Conservation (phyloP, 2,113 vertebrate genomes). For the Ardeotis arabs region DNA sequence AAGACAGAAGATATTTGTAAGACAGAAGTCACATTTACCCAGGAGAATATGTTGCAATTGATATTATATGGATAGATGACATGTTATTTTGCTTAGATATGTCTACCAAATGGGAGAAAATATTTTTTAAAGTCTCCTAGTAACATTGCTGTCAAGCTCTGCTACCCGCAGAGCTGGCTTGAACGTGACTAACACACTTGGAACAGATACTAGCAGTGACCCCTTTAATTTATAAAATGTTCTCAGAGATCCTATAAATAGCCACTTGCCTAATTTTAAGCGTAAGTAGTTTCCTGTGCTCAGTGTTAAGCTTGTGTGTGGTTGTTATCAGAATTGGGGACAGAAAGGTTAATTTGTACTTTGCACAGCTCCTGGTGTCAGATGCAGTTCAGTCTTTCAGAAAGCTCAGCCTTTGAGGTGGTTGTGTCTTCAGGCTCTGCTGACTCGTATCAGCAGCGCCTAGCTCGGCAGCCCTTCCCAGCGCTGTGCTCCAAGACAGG, state of each 20-base stretch:
- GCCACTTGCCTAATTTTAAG: constrained; percentile 19
- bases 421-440: not conserved
- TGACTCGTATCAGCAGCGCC: not conserved
- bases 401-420: not conserved
- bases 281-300: not conserved
- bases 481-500: not conserved
- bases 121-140: not conserved
- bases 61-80: not conserved
- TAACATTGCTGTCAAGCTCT: not conserved
- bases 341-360: not conserved
- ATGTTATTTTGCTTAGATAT: not conserved
- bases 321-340: not conserved
- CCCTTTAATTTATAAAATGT: constrained; percentile 31
- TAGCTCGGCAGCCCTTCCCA: not conserved
- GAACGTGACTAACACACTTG: not conserved
- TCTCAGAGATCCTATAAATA: constrained; percentile 42
- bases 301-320: not conserved
- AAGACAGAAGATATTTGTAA: not conserved
- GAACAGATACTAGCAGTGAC: not conserved
- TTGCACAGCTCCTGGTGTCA: not conserved
- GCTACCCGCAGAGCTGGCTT: not conserved
- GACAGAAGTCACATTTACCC: not conserved
- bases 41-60: not conserved
- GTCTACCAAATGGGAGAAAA: not conserved
- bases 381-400: not conserved